Base-by-base conservation (phyloP, 2,888 invertebrate species). In the Sinodicranocentrus sp. region DNA sequence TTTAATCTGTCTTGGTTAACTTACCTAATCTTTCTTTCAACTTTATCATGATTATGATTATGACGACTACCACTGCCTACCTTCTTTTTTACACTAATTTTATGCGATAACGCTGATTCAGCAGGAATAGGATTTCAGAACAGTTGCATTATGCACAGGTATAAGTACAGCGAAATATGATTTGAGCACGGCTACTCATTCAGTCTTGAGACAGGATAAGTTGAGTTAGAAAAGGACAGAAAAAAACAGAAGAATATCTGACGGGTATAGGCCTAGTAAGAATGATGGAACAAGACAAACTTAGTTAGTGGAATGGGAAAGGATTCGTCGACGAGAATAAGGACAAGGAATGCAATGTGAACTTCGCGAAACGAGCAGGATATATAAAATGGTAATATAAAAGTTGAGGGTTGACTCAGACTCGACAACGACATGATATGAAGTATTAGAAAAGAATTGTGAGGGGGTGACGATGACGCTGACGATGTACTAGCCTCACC, bases 1-100 rank as follows among this genome's bases (percentile, higher is more conserved):
- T 5, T 39, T 65, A 17, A 28, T 26, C 68, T 68, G 10, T n/a
- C 52, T 52, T 44, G 21, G 5, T 57, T 23, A 19, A 8, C 17
- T 43, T 28, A 39, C 17, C 57, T 71, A 71, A 71, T 54, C 71
- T 71, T 33, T 33, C 71, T 71, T 71, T 71, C 57, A 71, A 71
- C 67, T 67, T 43, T 15, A 61, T 67, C 67, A 43, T 33, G 61
- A 61, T 61, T 61, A 61, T 61, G 48, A 61, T 26, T 23, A 59
- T 25, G 59, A 61, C 3, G 61, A 61, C 61, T 61, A 33, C 61
- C 5, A 61, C 61, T 2, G 61, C 33, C 33, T 61, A 61, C 61
- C 61, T 61, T 61, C 61, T 25, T 61, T 61, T 61, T 57, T n/a
- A 19, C n/a, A 61, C 33, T 33, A 23, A 61, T 28, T 57, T 61